A percentile compares a stretch with the other conserved stretches of the same genome.
Evolutionary conservation across 2,113 vertebrate genomes (phyloP).

Genomic region (Pterocles gutturalis): DNA sequence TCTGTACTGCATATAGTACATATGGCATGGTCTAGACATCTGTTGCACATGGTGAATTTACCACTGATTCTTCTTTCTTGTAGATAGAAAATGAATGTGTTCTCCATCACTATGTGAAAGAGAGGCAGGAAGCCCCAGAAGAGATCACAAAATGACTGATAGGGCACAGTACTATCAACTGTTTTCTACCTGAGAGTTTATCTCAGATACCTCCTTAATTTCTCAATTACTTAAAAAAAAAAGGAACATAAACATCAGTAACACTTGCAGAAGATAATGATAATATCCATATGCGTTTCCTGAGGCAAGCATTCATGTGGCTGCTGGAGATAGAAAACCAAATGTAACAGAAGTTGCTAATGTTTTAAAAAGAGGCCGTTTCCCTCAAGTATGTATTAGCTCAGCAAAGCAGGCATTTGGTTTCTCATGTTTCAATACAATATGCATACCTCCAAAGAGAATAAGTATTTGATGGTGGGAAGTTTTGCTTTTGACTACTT

Average conservation of each 20-base stretch:
- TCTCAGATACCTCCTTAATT: background rate
- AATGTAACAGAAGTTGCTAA: background rate
- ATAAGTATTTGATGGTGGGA: background rate
- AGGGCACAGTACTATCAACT: background rate
- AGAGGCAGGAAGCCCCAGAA: background rate
- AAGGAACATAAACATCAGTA: background rate
- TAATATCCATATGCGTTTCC: background rate
- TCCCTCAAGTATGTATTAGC: background rate
- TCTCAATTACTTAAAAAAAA: background rate
- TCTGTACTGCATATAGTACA: accelerated
- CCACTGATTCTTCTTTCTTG: background rate
- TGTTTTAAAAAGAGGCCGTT: background rate
- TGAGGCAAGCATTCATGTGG: background rate
- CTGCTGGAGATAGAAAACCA: background rate
- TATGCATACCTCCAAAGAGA: background rate
- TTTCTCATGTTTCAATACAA: background rate
- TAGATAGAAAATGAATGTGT: background rate
- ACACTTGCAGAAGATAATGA: background rate
- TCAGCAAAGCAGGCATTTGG: background rate
- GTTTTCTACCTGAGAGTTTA: background rate
- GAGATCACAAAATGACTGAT: background rate
- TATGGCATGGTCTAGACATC: background rate
- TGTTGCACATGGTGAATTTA: background rate
- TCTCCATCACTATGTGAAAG: background rate
- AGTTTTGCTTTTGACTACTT: background rate